Base-by-base conservation (phyloP, 2,888 invertebrate genomes). In the Erpobdella octoculata region DNA sequence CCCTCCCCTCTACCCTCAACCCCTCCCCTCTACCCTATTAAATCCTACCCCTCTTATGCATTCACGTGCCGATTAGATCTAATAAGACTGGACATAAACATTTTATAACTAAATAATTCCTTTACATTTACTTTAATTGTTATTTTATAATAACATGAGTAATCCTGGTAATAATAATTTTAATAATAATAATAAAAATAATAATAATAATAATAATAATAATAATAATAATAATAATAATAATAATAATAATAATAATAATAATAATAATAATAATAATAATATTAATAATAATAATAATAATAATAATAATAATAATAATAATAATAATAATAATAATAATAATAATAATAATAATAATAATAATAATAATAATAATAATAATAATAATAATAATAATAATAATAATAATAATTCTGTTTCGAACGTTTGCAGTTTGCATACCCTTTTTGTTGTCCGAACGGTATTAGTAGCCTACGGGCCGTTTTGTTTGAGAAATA, bases 81-180 rank as follows among this genome's bases (percentile, higher is more conserved):
- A n/a, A n/a, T n/a, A n/a, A n/a, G n/a, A n/a, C n/a, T n/a, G n/a
- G n/a, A n/a, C n/a, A n/a, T n/a, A n/a, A n/a, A n/a, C n/a, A n/a
- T n/a, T n/a, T n/a, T n/a, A n/a, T n/a, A n/a, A n/a, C 15, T 15
- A 18, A n/a, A n/a, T n/a, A n/a, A n/a, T n/a, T n/a, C n/a, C n/a
- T n/a, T n/a, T n/a, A n/a, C n/a, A n/a, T n/a, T n/a, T n/a, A 31
- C 8, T 36, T 15, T 36, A 33, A 35, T 28, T 31, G 33, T 35
- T 62, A 31, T 36, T 2, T 28, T 31, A 1, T 28, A 67, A 67
- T 67, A 68, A 68, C 48, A 38, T 31, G 21, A 68, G 33, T n/a
- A 28, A 68, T 31, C n/a, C 36, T 15, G 41, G 15, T 25, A 31
- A 68, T 33, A 28, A 68, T 33, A 38, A 2, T 46, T 0, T 12